Percentiles rank a stretch among this genome's conserved stretches.
Evolutionary conservation across 2,113 vertebrate genomes (phyloP).

Genomic region (Alligator mississippiensis): DNA sequence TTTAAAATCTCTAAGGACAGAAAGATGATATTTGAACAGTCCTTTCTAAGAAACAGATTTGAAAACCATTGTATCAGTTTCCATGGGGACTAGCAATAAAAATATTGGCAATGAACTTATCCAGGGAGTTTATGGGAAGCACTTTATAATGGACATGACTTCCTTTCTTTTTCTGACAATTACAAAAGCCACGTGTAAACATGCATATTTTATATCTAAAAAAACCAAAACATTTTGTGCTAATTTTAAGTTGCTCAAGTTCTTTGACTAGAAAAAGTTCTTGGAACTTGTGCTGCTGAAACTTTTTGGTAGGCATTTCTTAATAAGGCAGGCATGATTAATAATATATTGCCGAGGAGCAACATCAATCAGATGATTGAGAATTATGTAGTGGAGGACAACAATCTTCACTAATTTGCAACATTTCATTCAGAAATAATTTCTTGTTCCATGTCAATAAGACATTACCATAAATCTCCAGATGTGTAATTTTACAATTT

Average conservation of each 20-base stretch:
- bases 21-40: neutral
- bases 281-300: constrained; percentile 12
- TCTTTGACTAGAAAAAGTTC: constrained; percentile 4
- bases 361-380: constrained; percentile 11
- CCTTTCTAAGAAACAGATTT: constrained; percentile 13
- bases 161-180: neutral
- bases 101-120: constrained; percentile 34
- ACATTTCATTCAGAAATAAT: constrained; percentile 33
- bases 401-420: neutral
- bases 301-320: neutral
- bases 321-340: constrained; percentile 10
- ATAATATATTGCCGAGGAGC: neutral
- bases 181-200: constrained; percentile 19
- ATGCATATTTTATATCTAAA: neutral
- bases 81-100: constrained; percentile 32
- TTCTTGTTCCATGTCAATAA: constrained; percentile 2
- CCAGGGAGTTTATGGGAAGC: neutral
- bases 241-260: neutral
- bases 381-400: constrained; percentile 7
- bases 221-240: neutral
- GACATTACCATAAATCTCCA: constrained; percentile 17
- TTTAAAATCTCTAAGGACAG: neutral
- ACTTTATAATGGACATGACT: neutral
- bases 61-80: constrained; percentile 19
- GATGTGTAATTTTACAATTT: neutral